A percentile compares a stretch with the other conserved stretches of the same genome.
Evolutionary conservation across 2,888 invertebrate species (phyloP).

Genomic region (Eueremaeus valkanovi): DNA sequence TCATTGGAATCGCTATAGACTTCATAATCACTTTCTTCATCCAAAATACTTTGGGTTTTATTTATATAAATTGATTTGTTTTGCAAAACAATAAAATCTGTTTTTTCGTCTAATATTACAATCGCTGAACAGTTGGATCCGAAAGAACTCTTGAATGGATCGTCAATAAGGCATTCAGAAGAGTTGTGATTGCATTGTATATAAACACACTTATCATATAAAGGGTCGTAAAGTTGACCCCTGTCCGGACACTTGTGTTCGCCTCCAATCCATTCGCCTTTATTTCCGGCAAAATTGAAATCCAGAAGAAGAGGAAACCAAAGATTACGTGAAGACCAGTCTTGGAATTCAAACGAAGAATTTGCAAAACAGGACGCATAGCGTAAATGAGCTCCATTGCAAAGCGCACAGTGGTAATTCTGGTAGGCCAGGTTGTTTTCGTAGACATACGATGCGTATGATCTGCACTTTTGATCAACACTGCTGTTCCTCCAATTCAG

Average conservation of each 20-base stretch:
- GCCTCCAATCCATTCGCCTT: not conserved
- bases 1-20: not conserved
- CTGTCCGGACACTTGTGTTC: not conserved
- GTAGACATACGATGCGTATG: slow-evolving; percentile 19
- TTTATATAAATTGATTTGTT: slow-evolving; percentile 42
- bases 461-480: not conserved
- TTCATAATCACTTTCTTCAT: slow-evolving; percentile 40
- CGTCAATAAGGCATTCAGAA: not conserved
- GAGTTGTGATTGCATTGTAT: slow-evolving; percentile 6
- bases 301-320: slow-evolving; percentile 19
- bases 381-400: not conserved
- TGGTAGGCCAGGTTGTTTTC: slow-evolving; percentile 13
- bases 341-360: not conserved
- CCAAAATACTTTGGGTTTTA: slow-evolving; percentile 1
- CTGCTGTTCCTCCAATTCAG: not conserved
- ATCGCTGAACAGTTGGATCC: not conserved
- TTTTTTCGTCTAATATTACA: not conserved
- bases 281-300: slow-evolving; percentile 8
- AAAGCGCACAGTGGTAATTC: slow-evolving; percentile 38
- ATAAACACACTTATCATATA: not conserved
- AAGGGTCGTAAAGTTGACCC: slow-evolving; percentile 17
- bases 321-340: not conserved
- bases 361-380: not conserved
- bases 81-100: slow-evolving; percentile 27
- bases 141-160: not conserved